Base-by-base conservation (phyloP, 2,888 invertebrate species). In the Drosophila lacicola region DNA sequence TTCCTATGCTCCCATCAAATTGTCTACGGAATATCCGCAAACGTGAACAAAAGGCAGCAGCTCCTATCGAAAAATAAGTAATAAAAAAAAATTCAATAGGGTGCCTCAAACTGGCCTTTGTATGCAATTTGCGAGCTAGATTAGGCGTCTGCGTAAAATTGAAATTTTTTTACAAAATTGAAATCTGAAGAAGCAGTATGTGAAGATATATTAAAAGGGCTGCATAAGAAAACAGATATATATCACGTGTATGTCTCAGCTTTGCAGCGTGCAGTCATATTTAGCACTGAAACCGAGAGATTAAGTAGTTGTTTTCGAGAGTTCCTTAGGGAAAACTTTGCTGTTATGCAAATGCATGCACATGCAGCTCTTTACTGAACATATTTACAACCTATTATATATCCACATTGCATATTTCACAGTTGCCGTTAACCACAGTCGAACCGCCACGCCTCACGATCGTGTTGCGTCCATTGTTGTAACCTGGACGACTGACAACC, bases 401-500 rank as follows among this genome's bases (percentile, higher is more conserved):
- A 53, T 88, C 83, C 36, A 84, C 83, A 57, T 84, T 84, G 50
- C 83, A 84, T 3, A 57, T 5, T 10, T 75, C 66, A 33, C 83
- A 84, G 5, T 54, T 58, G 3, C 83, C 83, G 53, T 83, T 83
- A 11, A 83, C 58, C 4, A 83, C 44, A 10, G 78, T 80, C 5
- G 25, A 73, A 1, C 83, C 88, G 4, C 75, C 78, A 2, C 68
- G 65, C 1, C 68, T 65, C 13, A 51, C 34, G 9, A 83, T 4
- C 2, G 78, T 86, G 4, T 29, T 10, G 1, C 77, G 67, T 0
- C 81, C 78, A 34, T 44, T 56, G 25, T 51, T 47, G 5, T 71
- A 71, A 1, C 66, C 69, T 2, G 78, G 82, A 13, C 67, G 69
- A 44, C 21, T 63, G 25, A 80, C 29, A 29, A 82, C 56, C 1